Conservation (phyloP, 2,888 invertebrate species). For the Nymphalis c-album region DNA sequence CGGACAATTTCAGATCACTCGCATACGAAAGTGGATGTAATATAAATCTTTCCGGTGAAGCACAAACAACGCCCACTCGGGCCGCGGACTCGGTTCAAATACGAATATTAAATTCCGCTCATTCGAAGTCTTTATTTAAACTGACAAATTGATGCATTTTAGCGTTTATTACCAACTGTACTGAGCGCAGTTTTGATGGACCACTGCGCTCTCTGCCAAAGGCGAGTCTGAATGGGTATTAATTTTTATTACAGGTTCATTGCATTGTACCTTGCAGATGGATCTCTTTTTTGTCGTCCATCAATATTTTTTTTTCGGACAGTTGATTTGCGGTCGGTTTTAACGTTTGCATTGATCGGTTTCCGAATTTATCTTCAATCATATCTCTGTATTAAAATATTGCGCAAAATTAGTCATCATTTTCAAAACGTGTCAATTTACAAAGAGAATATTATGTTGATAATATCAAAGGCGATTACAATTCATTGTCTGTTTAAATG, state of each 20-base stretch:
- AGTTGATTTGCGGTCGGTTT: slow-evolving; percentile 70
- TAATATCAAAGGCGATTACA: slow-evolving; percentile 9
- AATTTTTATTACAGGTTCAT: slow-evolving; percentile 77
- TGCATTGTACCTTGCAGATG: slow-evolving; percentile 68
- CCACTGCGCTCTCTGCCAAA: slow-evolving; percentile 33
- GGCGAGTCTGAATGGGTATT: slow-evolving; percentile 67
- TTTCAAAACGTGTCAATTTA: slow-evolving; percentile 18
- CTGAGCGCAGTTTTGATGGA: slow-evolving; percentile 57
- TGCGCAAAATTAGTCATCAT: slow-evolving; percentile 33
- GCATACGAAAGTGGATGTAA: slow-evolving; percentile 79
- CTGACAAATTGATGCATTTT: slow-evolving; percentile 59
- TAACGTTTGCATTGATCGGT: slow-evolving; percentile 66
- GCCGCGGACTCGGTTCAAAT: slow-evolving; percentile 70
- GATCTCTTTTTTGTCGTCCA: slow-evolving; percentile 69
- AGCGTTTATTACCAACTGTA: slow-evolving; percentile 60
- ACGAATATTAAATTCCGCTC: slow-evolving; percentile 80
- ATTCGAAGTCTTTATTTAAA: slow-evolving; percentile 73
- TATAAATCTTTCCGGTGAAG: slow-evolving; percentile 81
- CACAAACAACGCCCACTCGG: slow-evolving; percentile 79
- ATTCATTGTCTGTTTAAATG: slow-evolving; percentile 13
- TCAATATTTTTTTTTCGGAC: slow-evolving; percentile 74
- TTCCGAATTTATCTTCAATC: slow-evolving; percentile 64
- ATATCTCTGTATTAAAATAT: slow-evolving; percentile 56
- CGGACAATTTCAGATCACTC: slow-evolving; percentile 79
- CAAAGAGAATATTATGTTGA: slow-evolving; percentile 3